Evolutionary conservation across 2,888 invertebrate species (phyloP).

Genomic region (Pammene aurita): DNA sequence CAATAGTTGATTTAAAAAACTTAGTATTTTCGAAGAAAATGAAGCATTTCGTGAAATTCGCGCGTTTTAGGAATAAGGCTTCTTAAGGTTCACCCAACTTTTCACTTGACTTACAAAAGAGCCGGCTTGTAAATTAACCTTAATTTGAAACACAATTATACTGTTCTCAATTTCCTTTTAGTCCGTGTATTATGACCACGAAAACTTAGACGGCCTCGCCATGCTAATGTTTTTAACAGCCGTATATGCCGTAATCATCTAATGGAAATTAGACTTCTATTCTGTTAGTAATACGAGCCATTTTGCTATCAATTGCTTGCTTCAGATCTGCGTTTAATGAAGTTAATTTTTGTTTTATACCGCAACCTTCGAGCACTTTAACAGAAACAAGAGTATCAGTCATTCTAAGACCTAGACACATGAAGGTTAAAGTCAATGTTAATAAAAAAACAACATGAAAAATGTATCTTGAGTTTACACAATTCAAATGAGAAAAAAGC

Average conservation of each 20-base stretch:
- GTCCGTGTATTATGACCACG: slow-evolving; percentile 4
- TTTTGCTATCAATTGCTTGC: slow-evolving; percentile 1
- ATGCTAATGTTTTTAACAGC: background rate
- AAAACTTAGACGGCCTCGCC: background rate
- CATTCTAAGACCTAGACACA: too few relatives aligned
- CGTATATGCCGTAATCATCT: background rate
- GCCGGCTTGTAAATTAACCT: slow-evolving; percentile 6
- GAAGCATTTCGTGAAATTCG: too few relatives aligned
- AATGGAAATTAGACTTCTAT: background rate
- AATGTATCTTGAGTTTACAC: too few relatives aligned
- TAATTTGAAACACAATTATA: slow-evolving; percentile 13
- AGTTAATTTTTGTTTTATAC: background rate
- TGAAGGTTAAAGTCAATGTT: too few relatives aligned
- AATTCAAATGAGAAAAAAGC: too few relatives aligned
- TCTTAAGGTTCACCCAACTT: background rate
- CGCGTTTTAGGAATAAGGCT: too few relatives aligned
- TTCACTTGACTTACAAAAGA: background rate
- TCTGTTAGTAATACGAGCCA: background rate
- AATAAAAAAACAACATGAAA: too few relatives aligned
- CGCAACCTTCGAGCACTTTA: slow-evolving; percentile 6
- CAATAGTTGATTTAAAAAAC: too few relatives aligned
- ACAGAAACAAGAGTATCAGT: too few relatives aligned
- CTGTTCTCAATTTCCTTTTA: slow-evolving; percentile 4
- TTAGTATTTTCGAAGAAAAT: too few relatives aligned
- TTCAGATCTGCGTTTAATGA: background rate